Conservation (phyloP, 2,888 invertebrate species). For the Tillus elongatus region DNA sequence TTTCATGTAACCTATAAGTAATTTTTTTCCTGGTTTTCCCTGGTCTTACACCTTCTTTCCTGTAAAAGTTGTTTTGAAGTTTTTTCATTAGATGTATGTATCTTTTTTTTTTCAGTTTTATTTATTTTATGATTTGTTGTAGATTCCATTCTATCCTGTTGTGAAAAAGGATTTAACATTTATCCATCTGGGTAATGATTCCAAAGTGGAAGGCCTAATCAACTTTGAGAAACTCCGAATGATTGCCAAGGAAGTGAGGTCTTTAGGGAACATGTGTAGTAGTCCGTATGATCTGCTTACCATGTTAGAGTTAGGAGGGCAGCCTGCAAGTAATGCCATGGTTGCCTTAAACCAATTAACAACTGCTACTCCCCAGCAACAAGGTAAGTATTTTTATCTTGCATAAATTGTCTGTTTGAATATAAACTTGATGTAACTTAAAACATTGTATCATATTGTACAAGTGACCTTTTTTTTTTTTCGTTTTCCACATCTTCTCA, state of each 20-base stretch:
- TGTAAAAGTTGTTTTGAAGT: too few relatives aligned
- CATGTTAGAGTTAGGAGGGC: conserved; percentile 76
- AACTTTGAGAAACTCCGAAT: conserved; percentile 98
- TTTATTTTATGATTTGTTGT: conserved; percentile 16
- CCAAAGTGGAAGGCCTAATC: conserved; percentile 76
- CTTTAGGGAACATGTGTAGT: conserved; percentile 89
- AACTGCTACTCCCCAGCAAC: conserved; percentile 55
- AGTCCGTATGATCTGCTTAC: conserved; percentile 82
- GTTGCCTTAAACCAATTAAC: conserved; percentile 81
- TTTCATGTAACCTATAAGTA: conserved; percentile 20
- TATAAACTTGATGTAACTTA: too few relatives aligned
- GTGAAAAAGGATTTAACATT: conserved; percentile 95
- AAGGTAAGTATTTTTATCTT: conserved; percentile 33
- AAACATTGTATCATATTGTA: background rate
- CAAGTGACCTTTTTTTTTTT: background rate
- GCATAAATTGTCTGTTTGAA: background rate
- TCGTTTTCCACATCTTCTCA: too few relatives aligned
- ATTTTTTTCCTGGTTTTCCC: too few relatives aligned
- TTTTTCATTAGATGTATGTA: too few relatives aligned
- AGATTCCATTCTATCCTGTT: conserved; percentile 84
- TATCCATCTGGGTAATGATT: conserved; percentile 94
- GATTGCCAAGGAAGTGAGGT: conserved; percentile 93
- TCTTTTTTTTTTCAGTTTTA: background rate
- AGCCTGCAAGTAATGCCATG: conserved; percentile 81
- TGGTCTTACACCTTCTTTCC: too few relatives aligned